Evolutionary conservation across 2,888 invertebrate species (phyloP), one percentile per base, ranked within the genome.

Genomic region (Heliconius hortense): DNA sequence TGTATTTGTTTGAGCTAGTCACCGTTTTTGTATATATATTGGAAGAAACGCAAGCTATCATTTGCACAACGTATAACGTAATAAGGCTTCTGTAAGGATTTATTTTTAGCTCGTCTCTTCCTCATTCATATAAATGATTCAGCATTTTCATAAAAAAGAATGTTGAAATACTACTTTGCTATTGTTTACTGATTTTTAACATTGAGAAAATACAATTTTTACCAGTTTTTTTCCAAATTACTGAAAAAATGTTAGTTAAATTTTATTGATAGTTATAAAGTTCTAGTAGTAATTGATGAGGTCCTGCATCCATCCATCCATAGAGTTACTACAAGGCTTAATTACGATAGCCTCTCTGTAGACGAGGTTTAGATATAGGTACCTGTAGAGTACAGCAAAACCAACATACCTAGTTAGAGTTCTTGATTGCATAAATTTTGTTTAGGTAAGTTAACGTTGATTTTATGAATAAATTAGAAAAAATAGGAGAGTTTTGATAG

Each of bases 51-150:
- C n/a, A 64, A 64, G n/a, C 64, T 64, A 35, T 64, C 31, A 13
- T 64, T 64, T 64, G 64, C n/a, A 35, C 64, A 64, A 64, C n/a
- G n/a, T 35, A 64, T 64, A 35, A 64, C 35, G 64, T n/a, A 64
- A 64, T 39, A 64, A 64, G n/a, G 13, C n/a, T 64, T 63, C 31
- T 63, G 21, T n/a, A 64, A 64, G 35, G 35, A 35, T 64, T 35
- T 64, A 21, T n/a, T 64, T 64, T 64, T n/a, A 64, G 64, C n/a
- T 13, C 1, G 35, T 64, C 11, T 35, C 35, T 64, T 64, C n/a
- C 35, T 64, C n/a, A 64, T 64, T 66, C 15, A 39, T 66, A 24
- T 13, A 24, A 39, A 39, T 39, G 64, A 66, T 39, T 66, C 64
- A 66, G 64, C 64, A 66, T 66, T 66, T 39, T 39, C 10, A 13